A percentile compares a stretch with the other conserved stretches of the same genome.
phyloP scores from a whole-genome alignment of 2,797 vertebrate species.

The Schizopygopsis pylzovi region DNA sequence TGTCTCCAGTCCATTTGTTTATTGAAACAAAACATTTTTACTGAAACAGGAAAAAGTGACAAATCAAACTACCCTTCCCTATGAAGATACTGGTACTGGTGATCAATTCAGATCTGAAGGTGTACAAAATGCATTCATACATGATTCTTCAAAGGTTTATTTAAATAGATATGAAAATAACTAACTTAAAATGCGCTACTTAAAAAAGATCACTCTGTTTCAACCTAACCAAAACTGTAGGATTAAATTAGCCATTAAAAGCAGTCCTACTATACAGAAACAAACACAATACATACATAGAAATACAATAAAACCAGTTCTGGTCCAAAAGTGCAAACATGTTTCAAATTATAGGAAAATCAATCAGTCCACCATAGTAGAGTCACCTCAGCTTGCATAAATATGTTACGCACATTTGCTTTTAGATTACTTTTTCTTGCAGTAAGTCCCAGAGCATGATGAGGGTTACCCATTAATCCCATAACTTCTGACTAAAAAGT shows the following conservation, averaged over 20 bases:
- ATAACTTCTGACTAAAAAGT: not conserved
- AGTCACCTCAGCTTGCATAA: slow-evolving; percentile 16
- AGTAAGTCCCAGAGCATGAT: not conserved
- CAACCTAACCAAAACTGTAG: slow-evolving; percentile 1
- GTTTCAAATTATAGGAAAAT: slow-evolving; percentile 48
- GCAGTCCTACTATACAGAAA: slow-evolving; percentile 19
- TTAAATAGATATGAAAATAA: slow-evolving; percentile 42
- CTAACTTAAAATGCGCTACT: slow-evolving; percentile 13
- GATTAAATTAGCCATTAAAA: slow-evolving; percentile 29
- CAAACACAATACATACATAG: slow-evolving; percentile 49
- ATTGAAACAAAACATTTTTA: slow-evolving; percentile 39
- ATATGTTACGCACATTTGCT: not conserved
- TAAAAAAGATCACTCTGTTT: not conserved
- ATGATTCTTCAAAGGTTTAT: slow-evolving; percentile 10
- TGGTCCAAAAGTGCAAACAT: slow-evolving; percentile 77
- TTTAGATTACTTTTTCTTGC: slow-evolving; percentile 3
- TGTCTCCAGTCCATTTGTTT: slow-evolving; percentile 30
- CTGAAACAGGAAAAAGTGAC: slow-evolving; percentile 2
- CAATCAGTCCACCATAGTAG: slow-evolving; percentile 19
- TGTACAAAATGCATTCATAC: slow-evolving; percentile 10
- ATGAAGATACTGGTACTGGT: slow-evolving; percentile 4
- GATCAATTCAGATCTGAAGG: not conserved
- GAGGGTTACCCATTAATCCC: not conserved
- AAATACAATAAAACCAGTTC: slow-evolving; percentile 68
- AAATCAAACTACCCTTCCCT: slow-evolving; percentile 3